Conservation (phyloP, 2,797 vertebrate genomes). For the Tenualosa thibaudeaui region DNA sequence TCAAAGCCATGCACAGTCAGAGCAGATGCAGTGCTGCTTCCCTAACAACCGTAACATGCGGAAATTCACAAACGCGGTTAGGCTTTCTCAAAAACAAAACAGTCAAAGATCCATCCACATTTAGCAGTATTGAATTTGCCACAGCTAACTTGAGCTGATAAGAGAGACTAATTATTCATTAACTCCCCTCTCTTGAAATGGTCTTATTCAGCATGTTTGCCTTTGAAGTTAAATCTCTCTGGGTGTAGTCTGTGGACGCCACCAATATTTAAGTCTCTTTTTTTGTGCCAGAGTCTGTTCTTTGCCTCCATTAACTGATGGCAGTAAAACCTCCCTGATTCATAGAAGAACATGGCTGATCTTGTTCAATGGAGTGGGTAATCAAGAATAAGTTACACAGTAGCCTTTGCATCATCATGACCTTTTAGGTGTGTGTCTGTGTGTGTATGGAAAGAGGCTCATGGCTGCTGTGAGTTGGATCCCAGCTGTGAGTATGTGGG, state of each 20-base stretch:
- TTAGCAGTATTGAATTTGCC: slow-evolving; percentile 1
- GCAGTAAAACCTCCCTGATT: neutral
- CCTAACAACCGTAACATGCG: neutral
- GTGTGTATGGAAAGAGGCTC: neutral
- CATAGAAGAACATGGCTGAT: neutral
- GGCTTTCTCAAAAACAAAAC: neutral
- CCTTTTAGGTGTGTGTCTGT: neutral
- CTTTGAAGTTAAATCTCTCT: neutral
- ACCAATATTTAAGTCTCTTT: neutral
- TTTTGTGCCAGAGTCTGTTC: neutral
- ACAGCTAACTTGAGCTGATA: neutral
- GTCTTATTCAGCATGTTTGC: slow-evolving; percentile 10
- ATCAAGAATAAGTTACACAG: neutral
- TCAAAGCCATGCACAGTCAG: neutral
- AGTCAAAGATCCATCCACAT: neutral
- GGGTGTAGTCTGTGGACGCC: neutral
- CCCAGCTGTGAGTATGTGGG: neutral
- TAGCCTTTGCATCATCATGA: neutral
- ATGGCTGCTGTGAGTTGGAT: neutral
- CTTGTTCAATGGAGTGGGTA: neutral
- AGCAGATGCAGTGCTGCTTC: neutral
- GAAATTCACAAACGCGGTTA: slow-evolving; percentile 10
- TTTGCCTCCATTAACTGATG: neutral
- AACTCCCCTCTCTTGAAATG: neutral
- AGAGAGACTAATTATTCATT: neutral